These are phyloP conservation scores for Stichodactyla mertensii DNA, from an alignment of 64 coral and sea anemone genomes.

Conservation along the genomic window DNA sequence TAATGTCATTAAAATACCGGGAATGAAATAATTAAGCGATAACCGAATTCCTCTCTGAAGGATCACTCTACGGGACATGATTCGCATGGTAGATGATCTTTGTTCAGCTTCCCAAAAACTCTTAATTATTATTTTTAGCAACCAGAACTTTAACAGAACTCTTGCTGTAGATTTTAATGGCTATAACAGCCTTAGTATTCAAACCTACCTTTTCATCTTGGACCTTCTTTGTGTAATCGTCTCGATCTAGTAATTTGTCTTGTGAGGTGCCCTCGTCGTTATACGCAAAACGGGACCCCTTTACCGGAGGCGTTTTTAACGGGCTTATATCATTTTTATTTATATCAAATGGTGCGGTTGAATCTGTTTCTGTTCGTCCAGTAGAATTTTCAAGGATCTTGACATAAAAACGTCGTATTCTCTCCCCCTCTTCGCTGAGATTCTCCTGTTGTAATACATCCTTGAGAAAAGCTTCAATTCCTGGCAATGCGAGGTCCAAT, in stretches of 20 bases:
- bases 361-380: not conserved
- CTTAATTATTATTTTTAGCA: not conserved
- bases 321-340: slow-evolving; percentile 8
- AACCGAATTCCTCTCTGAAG: not conserved
- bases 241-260: not conserved
- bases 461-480: slow-evolving; percentile 26
- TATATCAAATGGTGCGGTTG: not conserved
- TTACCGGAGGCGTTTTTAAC: not conserved
- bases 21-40: not conserved
- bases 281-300: not conserved
- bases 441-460: slow-evolving; percentile 3
- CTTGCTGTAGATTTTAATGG: not conserved
- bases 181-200: not conserved
- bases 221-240: not conserved
- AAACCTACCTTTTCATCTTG: not conserved
- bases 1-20: not conserved
- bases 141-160: not conserved
- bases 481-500: slow-evolving; percentile 11
- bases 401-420: not conserved
- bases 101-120: not conserved
- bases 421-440: slow-evolving; percentile 17
- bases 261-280: not conserved
- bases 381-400: slow-evolving; percentile 16
- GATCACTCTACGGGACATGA: not conserved
- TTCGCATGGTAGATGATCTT: not conserved